Evolutionary conservation across 2,888 invertebrate genomes (phyloP).

Genomic region (Leucophora obtusa): DNA sequence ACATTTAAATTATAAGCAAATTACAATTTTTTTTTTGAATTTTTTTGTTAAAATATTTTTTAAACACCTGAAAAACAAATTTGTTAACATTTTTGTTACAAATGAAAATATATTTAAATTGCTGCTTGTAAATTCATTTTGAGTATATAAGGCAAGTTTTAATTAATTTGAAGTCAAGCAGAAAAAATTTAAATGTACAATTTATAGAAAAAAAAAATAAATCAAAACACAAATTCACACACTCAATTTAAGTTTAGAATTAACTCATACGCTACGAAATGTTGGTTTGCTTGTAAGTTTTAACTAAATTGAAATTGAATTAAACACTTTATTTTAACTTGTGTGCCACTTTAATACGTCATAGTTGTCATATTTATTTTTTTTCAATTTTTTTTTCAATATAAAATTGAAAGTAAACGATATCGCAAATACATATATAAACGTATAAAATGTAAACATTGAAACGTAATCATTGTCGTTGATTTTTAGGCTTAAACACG

Average conservation of each 20-base stretch:
- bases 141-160: not conserved
- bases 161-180: conserved; percentile 5
- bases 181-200: not conserved
- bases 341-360: conserved; percentile 41
- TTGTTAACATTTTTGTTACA: conserved; percentile 5
- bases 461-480: conserved; percentile 49
- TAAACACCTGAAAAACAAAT: conserved; percentile 54
- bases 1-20: conserved; percentile 41
- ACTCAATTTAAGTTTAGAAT: conserved; percentile 10
- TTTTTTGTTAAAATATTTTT: conserved; percentile 4
- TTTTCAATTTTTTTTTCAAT: not conserved
- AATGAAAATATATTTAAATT: not conserved
- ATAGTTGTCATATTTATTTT: conserved; percentile 17
- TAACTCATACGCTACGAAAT: not conserved
- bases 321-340: conserved; percentile 18
- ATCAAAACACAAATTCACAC: conserved; percentile 1
- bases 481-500: conserved; percentile 43
- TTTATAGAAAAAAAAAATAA: not conserved
- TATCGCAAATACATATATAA: not conserved
- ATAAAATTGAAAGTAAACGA: conserved; percentile 42
- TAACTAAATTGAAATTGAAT: conserved; percentile 2
- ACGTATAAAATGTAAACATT: conserved; percentile 25
- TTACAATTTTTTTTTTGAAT: conserved; percentile 15
- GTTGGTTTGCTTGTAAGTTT: not conserved
- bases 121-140: not conserved